phyloP scores from a whole-genome alignment of 2,888 invertebrate genomes.

The Odontocolon sp. region DNA sequence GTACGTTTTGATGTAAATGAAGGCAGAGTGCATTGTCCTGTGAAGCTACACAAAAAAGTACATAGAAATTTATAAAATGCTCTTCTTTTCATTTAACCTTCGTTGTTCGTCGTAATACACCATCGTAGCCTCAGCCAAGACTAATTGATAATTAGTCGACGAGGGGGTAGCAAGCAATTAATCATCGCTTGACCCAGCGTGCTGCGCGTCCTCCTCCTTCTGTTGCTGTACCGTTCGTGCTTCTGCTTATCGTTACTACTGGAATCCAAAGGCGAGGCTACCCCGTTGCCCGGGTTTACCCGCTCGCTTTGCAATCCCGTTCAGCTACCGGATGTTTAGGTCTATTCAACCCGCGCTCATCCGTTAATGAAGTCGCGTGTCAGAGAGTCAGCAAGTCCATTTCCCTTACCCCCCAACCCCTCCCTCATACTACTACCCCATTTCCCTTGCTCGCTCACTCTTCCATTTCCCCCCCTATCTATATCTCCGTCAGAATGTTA shows the following conservation, averaged over 20 bases:
- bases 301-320: slow-evolving; percentile 30
- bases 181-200: slow-evolving; percentile 71
- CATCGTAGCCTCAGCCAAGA: slow-evolving; percentile 52
- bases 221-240: slow-evolving; percentile 23
- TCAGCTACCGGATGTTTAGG: slow-evolving; percentile 68
- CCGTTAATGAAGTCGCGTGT: slow-evolving; percentile 79
- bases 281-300: slow-evolving; percentile 24
- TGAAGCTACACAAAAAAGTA: slow-evolving; percentile 28
- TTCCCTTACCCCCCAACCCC: slow-evolving; percentile 60
- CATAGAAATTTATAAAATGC: slow-evolving; percentile 41
- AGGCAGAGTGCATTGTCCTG: slow-evolving; percentile 7
- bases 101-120: slow-evolving; percentile 27
- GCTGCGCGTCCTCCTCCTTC: slow-evolving; percentile 34
- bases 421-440: not conserved
- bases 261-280: slow-evolving; percentile 41
- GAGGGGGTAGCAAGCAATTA: slow-evolving; percentile 68
- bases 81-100: slow-evolving; percentile 11
- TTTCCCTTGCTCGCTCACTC: not conserved
- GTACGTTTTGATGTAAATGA: slow-evolving; percentile 1
- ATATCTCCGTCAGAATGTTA: slow-evolving; percentile 67
- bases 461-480: not conserved
- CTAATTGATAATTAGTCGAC: slow-evolving; percentile 74
- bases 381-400: slow-evolving; percentile 72
- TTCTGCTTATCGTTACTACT: slow-evolving; percentile 41
- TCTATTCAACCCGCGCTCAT: slow-evolving; percentile 72